phyloP scores from a whole-genome alignment of 2,113 vertebrate genomes.

The Cisticola juncidis region DNA sequence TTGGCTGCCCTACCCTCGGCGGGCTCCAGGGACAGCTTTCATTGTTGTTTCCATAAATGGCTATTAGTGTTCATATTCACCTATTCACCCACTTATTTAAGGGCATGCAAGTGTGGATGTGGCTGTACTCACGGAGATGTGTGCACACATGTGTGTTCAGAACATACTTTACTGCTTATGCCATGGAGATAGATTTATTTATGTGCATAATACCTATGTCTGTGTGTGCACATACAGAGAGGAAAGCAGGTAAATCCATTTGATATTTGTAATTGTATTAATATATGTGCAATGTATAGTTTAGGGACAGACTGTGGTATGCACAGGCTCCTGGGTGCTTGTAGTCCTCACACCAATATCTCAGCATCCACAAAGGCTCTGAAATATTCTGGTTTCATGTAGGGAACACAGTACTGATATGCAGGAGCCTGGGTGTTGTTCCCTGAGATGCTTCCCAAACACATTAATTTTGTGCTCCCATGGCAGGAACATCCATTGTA shows the following conservation, averaged over 20 bases:
- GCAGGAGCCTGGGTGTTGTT: background rate
- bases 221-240: background rate
- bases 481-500: background rate
- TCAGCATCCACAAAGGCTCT: background rate
- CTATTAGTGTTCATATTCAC: constrained; percentile 41
- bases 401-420: background rate
- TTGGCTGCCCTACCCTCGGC: constrained; percentile 39
- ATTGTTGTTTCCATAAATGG: constrained; percentile 65
- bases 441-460: background rate
- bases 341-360: background rate
- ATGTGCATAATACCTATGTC: accelerated
- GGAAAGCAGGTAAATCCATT: background rate
- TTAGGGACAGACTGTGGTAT: background rate
- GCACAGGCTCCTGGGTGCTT: background rate
- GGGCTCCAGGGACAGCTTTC: constrained; percentile 54
- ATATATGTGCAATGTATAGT: background rate
- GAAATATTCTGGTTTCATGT: accelerated
- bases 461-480: background rate
- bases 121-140: background rate
- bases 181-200: accelerated
- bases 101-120: background rate
- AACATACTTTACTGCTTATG: background rate
- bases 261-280: background rate
- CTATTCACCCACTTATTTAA: constrained; percentile 43
- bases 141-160: background rate